These are phyloP conservation scores for Heliconius eleuchia DNA, from an alignment of 1,140 invertebrate species.

Conservation along the genomic window DNA sequence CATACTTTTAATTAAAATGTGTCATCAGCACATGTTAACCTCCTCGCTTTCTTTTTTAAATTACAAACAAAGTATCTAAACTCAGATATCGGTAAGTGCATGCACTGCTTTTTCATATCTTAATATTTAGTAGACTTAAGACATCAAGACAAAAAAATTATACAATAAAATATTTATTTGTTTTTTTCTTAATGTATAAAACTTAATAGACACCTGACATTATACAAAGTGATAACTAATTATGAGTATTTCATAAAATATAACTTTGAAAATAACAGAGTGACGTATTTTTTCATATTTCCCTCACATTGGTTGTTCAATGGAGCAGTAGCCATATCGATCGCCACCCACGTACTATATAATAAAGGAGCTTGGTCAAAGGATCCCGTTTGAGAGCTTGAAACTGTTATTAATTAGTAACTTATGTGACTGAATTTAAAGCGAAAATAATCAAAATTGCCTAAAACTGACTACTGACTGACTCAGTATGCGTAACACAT, in stretches of 20 bases:
- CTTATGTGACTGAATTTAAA: not conserved
- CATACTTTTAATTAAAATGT: constrained; percentile 7
- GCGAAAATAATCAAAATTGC: not conserved
- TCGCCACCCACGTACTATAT: constrained; percentile 9
- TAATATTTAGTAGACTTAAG: not conserved
- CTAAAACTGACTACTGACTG: too few relatives aligned
- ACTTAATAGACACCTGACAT: too few relatives aligned
- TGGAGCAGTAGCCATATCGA: constrained; percentile 1
- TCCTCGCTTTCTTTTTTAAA: not conserved
- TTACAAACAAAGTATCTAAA: not conserved
- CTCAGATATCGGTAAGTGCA: not conserved
- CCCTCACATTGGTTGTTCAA: not conserved
- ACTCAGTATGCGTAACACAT: too few relatives aligned
- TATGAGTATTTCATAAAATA: not conserved
- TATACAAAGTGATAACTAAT: not conserved
- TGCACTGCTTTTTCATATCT: not conserved
- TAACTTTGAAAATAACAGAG: not conserved
- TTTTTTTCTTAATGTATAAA: too few relatives aligned
- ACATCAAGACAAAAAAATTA: not conserved
- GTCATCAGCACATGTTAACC: not conserved
- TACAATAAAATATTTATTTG: not conserved
- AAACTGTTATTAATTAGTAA: not conserved
- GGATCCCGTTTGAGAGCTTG: not conserved
- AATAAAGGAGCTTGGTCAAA: not conserved
- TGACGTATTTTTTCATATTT: constrained; percentile 5